Conservation (phyloP, 1,140 invertebrate genomes). For the Ceratosolen fusciceps region DNA sequence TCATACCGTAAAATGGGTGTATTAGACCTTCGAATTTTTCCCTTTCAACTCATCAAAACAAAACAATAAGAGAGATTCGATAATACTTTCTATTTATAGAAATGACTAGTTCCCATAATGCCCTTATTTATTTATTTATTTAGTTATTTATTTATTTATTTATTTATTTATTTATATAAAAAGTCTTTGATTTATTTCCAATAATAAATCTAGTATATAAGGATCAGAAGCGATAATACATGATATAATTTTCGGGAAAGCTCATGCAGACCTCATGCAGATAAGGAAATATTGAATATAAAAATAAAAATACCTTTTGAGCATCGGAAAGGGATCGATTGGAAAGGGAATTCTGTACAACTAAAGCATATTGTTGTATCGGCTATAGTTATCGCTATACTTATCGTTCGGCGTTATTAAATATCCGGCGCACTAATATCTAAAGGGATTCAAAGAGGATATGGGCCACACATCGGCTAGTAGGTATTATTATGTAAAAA, state of each 20-base stretch:
- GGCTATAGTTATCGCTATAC: background rate
- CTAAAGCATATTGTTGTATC: background rate
- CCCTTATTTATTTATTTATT: conserved; percentile 3
- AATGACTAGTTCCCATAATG: conserved; percentile 40
- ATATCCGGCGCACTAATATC: background rate
- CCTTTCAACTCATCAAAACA: conserved; percentile 18
- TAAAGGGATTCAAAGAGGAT: background rate
- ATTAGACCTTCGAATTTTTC: conserved; percentile 41
- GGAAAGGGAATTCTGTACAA: too few relatives aligned
- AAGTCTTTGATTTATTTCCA: conserved; percentile 35
- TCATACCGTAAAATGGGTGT: conserved; percentile 36
- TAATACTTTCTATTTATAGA: conserved; percentile 43
- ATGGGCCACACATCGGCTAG: too few relatives aligned
- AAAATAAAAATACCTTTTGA: background rate
- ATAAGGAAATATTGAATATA: background rate
- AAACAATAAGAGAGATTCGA: conserved; percentile 46
- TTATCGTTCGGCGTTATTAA: background rate
- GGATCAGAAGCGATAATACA: conserved; percentile 31
- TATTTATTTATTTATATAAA: too few relatives aligned
- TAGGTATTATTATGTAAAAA: too few relatives aligned
- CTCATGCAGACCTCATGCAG: too few relatives aligned
- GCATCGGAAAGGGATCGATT: too few relatives aligned
- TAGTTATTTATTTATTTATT: too few relatives aligned
- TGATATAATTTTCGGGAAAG: background rate
- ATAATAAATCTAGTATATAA: conserved; percentile 8